Evolutionary conservation across 1,140 invertebrate genomes (phyloP), one percentile per base, ranked within the genome.

Genomic region (Caenorhabditis briggsae): DNA sequence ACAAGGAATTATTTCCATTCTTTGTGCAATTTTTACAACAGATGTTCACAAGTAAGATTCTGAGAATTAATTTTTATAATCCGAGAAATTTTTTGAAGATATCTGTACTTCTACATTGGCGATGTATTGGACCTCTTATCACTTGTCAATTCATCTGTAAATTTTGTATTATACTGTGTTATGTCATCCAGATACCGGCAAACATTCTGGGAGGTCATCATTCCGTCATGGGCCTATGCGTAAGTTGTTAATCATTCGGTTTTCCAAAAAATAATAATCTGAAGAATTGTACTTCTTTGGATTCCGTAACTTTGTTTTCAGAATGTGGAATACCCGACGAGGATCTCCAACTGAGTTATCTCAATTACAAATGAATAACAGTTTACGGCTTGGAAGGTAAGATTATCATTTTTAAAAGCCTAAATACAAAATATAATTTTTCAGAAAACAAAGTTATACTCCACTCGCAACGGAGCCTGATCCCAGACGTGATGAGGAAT

Each of bases 71-170:
- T n/a, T 25, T 25, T 20, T 46, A 53, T 55, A 25, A 48, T 18
- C 3, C 3, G n/a, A n/a, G n/a, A 53, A 25, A 5, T 55, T 23
- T 82, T 8, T 53, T 20, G 18, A 59, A 41, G 89, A n/a, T 86
- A 91, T 43, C 90, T 93, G 18, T 93, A 93, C 89, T 89, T 91
- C 11, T 90, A 92, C 58, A 95, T 96, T 25, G 90, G 90, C 20
- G 90, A 91, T 84, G 70, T 91, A 12, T 82, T 91, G 6, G 90
- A 91, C 87, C 82, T 91, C 18, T 82, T 91, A 16, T 91, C 90
- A 16, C 84, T 91, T 46, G 64, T 91, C 58, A 91, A 91, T 65
- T 89, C 88, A 20, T 91, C 88, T 50, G 89, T 91, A 25, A 91
- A 91, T 82, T 91, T 91, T 74, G 85, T 91, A 43, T 78, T 92